Evolutionary conservation across 2,797 vertebrate species (phyloP).

Genomic region (Syngnathus acus): DNA sequence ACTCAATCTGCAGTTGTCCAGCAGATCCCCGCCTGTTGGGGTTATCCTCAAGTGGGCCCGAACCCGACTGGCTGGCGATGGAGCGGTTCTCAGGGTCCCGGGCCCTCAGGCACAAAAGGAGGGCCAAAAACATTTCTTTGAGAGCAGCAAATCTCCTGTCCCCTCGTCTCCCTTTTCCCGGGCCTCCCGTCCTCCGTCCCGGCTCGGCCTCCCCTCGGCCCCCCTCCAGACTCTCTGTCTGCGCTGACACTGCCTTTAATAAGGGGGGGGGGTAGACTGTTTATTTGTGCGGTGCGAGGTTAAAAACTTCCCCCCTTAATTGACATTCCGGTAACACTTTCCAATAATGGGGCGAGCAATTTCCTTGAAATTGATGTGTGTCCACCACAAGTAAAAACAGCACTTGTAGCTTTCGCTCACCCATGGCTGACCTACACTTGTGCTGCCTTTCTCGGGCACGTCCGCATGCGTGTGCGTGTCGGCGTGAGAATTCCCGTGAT

Average conservation of each 20-base stretch:
- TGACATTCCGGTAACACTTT: conserved; percentile 74
- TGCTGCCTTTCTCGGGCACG: conserved; percentile 26
- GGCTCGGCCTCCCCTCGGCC: conserved; percentile 37
- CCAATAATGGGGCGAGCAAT: conserved; percentile 70
- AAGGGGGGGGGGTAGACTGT: conserved; percentile 58
- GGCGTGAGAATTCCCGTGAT: conserved; percentile 51
- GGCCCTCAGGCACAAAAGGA: conserved; percentile 51
- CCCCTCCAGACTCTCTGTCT: conserved; percentile 66
- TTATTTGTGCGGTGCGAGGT: conserved; percentile 68
- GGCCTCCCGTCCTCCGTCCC: conserved; percentile 43
- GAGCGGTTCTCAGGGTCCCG: conserved; percentile 51
- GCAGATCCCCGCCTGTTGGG: conserved; percentile 38
- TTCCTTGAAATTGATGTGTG: conserved; percentile 72
- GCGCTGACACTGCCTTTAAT: conserved; percentile 67
- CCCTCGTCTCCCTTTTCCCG: conserved; percentile 28
- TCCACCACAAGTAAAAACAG: conserved; percentile 68
- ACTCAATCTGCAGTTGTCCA: no score
- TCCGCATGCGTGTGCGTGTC: conserved; percentile 27
- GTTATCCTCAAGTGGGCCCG: conserved; percentile 51
- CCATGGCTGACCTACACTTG: conserved; percentile 58
- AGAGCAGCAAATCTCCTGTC: conserved; percentile 26
- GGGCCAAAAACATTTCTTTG: conserved; percentile 54
- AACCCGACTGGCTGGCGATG: conserved; percentile 20
- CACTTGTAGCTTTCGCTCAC: conserved; percentile 61
- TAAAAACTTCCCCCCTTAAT: conserved; percentile 73